Conservation (phyloP, 2,888 invertebrate species). For the Ichneumoninae sp. region DNA sequence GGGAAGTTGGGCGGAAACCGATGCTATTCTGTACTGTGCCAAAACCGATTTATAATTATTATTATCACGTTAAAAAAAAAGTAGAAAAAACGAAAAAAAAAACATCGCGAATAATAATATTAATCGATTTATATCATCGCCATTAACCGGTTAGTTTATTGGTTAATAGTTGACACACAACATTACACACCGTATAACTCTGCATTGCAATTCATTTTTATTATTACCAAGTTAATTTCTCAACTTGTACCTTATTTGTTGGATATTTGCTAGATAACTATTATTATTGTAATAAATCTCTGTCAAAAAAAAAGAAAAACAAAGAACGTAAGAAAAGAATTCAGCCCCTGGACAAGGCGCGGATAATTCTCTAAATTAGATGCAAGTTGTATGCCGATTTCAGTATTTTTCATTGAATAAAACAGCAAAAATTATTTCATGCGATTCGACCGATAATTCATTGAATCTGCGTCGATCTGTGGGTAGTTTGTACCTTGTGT, state of each 20-base stretch:
- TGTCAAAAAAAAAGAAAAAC: background rate
- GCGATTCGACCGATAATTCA: conserved; percentile 1
- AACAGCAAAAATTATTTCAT: conserved; percentile 67
- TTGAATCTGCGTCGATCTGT: conserved; percentile 1
- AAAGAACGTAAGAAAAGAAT: conserved; percentile 19
- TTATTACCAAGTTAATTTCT: conserved; percentile 42
- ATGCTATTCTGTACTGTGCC: conserved; percentile 78
- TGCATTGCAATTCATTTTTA: conserved; percentile 58
- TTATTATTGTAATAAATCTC: conserved; percentile 49
- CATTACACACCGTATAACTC: conserved; percentile 51
- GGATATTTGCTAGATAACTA: conserved; percentile 61
- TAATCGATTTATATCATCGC: conserved; percentile 57
- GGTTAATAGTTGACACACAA: conserved; percentile 36
- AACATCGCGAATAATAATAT: conserved; percentile 57
- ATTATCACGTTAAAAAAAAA: conserved; percentile 44
- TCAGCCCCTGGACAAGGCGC: conserved; percentile 39
- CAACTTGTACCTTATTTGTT: conserved; percentile 55
- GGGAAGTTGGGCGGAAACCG: conserved; percentile 65
- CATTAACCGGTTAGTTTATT: conserved; percentile 46
- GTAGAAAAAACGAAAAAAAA: conserved; percentile 15
- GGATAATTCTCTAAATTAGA: conserved; percentile 66
- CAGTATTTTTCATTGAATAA: conserved; percentile 79
- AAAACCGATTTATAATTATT: conserved; percentile 75
- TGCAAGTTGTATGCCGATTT: conserved; percentile 77
- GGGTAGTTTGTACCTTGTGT: background rate